Percentiles rank a stretch among this genome's conserved stretches.
phyloP scores from a whole-genome alignment of 2,797 vertebrate species.

The Phyllotis vaccarum region DNA sequence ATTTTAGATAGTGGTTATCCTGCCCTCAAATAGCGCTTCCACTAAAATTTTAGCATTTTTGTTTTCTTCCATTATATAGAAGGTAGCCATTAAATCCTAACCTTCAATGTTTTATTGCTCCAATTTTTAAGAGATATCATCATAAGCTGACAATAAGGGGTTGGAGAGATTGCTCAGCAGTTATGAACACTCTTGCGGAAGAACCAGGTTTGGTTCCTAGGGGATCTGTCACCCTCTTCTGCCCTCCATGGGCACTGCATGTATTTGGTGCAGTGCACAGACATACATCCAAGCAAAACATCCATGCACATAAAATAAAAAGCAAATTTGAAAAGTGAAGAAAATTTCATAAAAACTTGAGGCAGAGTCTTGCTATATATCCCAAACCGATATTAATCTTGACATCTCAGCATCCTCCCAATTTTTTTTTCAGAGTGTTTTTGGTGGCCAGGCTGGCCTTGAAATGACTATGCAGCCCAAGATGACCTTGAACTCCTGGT shows the following conservation, averaged over 20 bases:
- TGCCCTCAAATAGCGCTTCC: neutral
- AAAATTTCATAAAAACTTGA: neutral
- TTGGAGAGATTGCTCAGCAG: neutral
- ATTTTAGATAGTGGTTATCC: neutral
- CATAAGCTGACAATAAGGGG: neutral
- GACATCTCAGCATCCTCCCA: neutral
- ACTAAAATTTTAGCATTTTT: neutral
- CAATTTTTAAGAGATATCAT: constrained; percentile 11
- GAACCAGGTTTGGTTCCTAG: neutral
- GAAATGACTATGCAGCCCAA: neutral
- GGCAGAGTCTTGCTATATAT: neutral
- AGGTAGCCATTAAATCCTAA: neutral
- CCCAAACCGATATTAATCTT: neutral
- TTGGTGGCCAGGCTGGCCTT: neutral
- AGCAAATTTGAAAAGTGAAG: neutral
- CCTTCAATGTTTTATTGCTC: neutral
- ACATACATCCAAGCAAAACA: neutral
- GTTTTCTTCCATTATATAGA: neutral
- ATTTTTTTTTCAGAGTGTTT: neutral
- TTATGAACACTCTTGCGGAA: neutral
- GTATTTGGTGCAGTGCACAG: neutral
- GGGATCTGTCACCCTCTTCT: neutral
- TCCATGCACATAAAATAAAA: neutral
- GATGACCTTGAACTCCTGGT: neutral
- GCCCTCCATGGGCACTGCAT: neutral